Evolutionary conservation across 2,888 invertebrate genomes (phyloP).

Genomic region (Cordilura impudica): DNA sequence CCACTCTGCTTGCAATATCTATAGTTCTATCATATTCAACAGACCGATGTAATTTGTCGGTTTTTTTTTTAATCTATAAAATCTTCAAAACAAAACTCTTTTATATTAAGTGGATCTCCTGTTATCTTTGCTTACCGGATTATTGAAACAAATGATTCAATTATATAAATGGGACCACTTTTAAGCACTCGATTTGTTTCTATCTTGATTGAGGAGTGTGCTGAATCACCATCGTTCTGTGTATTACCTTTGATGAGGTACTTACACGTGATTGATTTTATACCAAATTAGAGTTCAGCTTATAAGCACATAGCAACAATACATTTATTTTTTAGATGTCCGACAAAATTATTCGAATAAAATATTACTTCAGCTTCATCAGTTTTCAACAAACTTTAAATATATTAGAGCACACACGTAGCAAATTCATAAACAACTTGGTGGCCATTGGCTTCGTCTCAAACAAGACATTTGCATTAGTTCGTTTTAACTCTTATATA

Average conservation of each 20-base stretch:
- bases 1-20: constrained; percentile 36
- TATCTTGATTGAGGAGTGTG: no score
- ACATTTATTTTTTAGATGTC: constrained; percentile 48
- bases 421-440: not conserved
- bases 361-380: not conserved
- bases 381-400: not conserved
- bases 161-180: not conserved
- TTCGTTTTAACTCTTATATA: constrained; percentile 43
- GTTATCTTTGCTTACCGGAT: constrained; percentile 1
- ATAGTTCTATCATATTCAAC: constrained; percentile 37
- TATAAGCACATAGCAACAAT: constrained; percentile 40
- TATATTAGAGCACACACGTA: not conserved
- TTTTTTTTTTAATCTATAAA: constrained; percentile 11
- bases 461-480: not conserved
- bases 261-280: no score
- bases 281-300: no score
- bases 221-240: not conserved
- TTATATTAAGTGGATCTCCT: constrained; percentile 4
- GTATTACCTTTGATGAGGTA: constrained; percentile 29
- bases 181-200: no score
- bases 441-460: not conserved
- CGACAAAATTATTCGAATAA: not conserved
- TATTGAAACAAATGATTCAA: constrained; percentile 4
- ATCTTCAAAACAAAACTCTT: constrained; percentile 2
- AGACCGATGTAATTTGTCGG: constrained; percentile 31